These are phyloP conservation scores for Pseudoips prasinana DNA, from an alignment of 2,888 invertebrate genomes.

Conservation along the genomic window DNA sequence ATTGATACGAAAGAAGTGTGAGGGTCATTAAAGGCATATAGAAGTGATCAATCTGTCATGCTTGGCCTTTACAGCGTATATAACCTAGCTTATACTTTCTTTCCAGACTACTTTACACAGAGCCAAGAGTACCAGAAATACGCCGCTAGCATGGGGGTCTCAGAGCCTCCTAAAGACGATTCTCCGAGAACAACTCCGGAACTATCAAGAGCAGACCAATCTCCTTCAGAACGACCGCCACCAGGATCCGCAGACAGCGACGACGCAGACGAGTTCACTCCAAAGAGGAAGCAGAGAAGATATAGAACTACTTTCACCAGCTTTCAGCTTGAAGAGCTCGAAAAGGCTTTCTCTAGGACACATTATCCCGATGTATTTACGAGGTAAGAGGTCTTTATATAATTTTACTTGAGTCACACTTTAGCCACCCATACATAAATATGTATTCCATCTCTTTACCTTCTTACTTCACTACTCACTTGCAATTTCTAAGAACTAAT, in stretches of 20 bases:
- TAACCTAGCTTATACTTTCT: too few relatives aligned
- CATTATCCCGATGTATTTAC: constrained; percentile 99
- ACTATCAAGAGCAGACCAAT: constrained; percentile 61
- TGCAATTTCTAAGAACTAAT: too few relatives aligned
- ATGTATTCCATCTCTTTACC: too few relatives aligned
- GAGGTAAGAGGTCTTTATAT: constrained; percentile 80
- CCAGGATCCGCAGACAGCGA: constrained; percentile 84
- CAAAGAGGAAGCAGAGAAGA: constrained; percentile 94
- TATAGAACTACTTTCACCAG: constrained; percentile 97
- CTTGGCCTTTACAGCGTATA: too few relatives aligned
- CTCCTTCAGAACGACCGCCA: constrained; percentile 74
- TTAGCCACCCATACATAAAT: too few relatives aligned
- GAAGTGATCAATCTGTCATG: too few relatives aligned
- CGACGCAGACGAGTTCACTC: constrained; percentile 89
- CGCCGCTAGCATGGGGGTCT: constrained; percentile 61
- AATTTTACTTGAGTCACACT: not conserved
- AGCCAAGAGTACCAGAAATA: constrained; percentile 63
- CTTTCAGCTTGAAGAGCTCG: constrained; percentile 96
- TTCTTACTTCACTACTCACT: too few relatives aligned
- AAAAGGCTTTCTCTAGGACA: constrained; percentile 98
- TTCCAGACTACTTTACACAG: constrained; percentile 70
- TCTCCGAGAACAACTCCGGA: constrained; percentile 74
- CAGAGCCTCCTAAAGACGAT: constrained; percentile 63
- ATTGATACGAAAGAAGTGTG: too few relatives aligned
- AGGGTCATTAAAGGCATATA: too few relatives aligned